Percentiles rank a stretch among this genome's conserved stretches.
Conservation (phyloP, 2,888 invertebrate species). For the Carcina quercana region DNA sequence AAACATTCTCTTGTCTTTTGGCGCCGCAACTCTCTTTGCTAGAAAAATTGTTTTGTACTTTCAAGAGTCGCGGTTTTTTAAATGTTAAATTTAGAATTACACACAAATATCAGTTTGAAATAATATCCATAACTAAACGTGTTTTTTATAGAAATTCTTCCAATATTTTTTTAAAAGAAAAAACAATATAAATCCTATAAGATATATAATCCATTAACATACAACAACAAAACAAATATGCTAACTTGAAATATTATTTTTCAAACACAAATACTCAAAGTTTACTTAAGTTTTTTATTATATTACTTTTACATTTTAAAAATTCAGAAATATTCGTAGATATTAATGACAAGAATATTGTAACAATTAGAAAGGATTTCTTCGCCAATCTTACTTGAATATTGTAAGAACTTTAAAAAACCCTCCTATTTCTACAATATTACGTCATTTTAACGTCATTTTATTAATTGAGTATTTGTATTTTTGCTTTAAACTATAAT, state of each 20-base stretch:
- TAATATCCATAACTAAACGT: constrained; percentile 31
- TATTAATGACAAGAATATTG: no score
- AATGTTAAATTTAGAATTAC: constrained; percentile 12
- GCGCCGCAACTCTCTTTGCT: no score
- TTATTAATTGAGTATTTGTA: constrained; percentile 73
- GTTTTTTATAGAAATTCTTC: constrained; percentile 43
- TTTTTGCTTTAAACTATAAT: no score
- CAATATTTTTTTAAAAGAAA: constrained; percentile 46
- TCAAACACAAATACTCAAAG: constrained; percentile 69
- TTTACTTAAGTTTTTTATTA: no score
- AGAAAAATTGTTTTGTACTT: constrained; percentile 68
- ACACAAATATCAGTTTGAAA: constrained; percentile 16
- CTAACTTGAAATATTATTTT: constrained; percentile 39
- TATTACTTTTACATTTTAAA: no score
- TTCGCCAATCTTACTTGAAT: no score
- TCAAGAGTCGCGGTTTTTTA: constrained; percentile 38
- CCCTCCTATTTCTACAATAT: no score
- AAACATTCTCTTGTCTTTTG: no score
- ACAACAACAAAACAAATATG: constrained; percentile 69
- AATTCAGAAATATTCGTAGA: no score
- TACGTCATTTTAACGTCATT: no score
- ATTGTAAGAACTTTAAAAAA: no score
- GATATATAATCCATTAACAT: constrained; percentile 69
- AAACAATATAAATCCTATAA: constrained; percentile 56
- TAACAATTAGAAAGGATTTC: no score